Base-by-base conservation (phyloP, 1,140 invertebrate genomes). In the Saccostrea cuccullata region DNA sequence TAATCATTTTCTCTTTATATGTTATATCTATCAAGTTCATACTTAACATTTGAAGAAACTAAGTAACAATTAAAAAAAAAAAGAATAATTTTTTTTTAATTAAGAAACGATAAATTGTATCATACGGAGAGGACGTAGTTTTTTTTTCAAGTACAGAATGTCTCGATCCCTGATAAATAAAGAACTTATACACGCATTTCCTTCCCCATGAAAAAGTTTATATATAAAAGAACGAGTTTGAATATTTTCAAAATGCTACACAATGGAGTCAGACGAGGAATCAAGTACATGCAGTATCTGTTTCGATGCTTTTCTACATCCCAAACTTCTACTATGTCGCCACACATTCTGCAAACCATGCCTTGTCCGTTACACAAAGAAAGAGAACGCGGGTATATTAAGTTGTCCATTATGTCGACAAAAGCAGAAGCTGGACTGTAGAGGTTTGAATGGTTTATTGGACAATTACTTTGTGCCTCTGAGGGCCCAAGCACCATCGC, bases 321-420 rank as follows among this genome's bases (percentile, higher is more conserved):
- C 88, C 2, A 89, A 86, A 56, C 36, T 89, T 17, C 55, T 89
- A 15, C 58, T 77, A 6, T 89, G 88, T 67, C 73, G 85, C 6
- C 88, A 89, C 58, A 89, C 88, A 2, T 89, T 89, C 47, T 89
- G 88, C 64, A 55, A 55, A 82, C 58, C 26, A 26, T 89, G 88
- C 40, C 40, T 84, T 15, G 17, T 89, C 13, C 9, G 20, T 30
- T 55, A 23, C 17, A 30, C 82, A 6, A 47, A 23, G 47, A 23
- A 56, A 56, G n/a, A 20, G 11, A 40, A 84, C 17, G n/a, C 12
- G n/a, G 47, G 47, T 55, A 26, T 36, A 36, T 23, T 84, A 23
- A 55, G 26, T 9, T 89, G 88, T 70, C 88, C 88, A 11, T 77
- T 86, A 17, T 89, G 88, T 84, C 84, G 88, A 64, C 26, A 20